A percentile compares a stretch with the other conserved stretches of the same genome.
Conservation (phyloP, 2,888 invertebrate species). For the Cyclophora albipunctata region DNA sequence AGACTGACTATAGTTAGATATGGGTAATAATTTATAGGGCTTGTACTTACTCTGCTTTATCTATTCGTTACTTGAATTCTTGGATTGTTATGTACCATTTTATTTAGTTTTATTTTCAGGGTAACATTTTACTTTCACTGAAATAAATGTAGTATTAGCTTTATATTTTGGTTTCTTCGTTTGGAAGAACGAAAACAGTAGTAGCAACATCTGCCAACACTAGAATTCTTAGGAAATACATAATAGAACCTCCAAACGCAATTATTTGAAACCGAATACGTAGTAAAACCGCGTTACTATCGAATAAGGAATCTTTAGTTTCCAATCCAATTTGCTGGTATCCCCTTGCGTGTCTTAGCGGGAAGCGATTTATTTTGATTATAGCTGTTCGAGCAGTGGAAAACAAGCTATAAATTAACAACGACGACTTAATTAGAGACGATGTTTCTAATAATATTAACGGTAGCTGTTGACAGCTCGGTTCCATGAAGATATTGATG, state of each 20-base stretch:
- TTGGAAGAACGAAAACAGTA: no score
- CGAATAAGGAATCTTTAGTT: slow-evolving; percentile 44
- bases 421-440: slow-evolving; percentile 66
- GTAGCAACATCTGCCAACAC: no score
- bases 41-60: no score
- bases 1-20: no score
- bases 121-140: no score
- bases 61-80: no score
- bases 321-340: slow-evolving; percentile 60
- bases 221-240: slow-evolving; percentile 12
- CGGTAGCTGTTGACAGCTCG: slow-evolving; percentile 55
- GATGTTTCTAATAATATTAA: slow-evolving; percentile 69
- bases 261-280: slow-evolving; percentile 22
- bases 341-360: slow-evolving; percentile 62
- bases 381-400: slow-evolving; percentile 54
- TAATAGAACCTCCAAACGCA: slow-evolving; percentile 19
- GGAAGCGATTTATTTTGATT: slow-evolving; percentile 70
- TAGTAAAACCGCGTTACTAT: slow-evolving; percentile 27
- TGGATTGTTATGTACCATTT: no score
- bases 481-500: slow-evolving; percentile 55
- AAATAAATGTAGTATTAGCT: no score
- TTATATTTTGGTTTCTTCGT: no score
- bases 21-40: no score
- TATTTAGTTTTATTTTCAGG: no score
- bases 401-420: slow-evolving; percentile 69